Evolutionary conservation across 2,797 vertebrate genomes (phyloP).

Genomic region (Emydoidea blandingii): DNA sequence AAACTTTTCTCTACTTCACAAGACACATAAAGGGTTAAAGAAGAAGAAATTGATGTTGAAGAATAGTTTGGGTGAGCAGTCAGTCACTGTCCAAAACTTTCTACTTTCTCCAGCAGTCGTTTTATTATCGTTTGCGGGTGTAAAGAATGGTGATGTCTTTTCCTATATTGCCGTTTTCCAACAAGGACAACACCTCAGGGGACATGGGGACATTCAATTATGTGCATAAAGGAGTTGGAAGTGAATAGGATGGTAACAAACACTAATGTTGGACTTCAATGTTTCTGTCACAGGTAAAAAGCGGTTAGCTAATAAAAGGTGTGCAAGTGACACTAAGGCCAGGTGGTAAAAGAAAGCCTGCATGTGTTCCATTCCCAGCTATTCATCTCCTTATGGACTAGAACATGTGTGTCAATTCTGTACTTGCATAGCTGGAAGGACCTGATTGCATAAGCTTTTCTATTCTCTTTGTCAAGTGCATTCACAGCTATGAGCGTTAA

Average conservation of each 20-base stretch:
- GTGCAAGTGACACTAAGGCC: neutral
- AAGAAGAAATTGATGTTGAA: neutral
- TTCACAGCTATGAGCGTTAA: neutral
- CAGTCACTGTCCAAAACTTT: neutral
- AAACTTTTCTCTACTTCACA: neutral
- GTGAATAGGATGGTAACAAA: neutral
- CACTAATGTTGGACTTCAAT: neutral
- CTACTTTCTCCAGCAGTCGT: neutral
- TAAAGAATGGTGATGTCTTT: neutral
- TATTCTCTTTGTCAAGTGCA: neutral
- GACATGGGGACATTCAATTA: neutral
- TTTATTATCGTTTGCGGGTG: neutral
- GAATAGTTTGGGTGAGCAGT: neutral
- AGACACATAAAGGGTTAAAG: conserved; percentile 18
- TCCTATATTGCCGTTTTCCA: neutral
- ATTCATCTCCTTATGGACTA: neutral
- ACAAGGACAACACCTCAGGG: neutral
- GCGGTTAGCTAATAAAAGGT: neutral
- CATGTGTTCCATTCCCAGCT: neutral
- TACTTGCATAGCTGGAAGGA: neutral
- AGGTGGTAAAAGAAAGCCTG: neutral
- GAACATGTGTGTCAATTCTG: neutral
- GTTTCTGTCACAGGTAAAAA: neutral
- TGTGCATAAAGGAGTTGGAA: neutral
- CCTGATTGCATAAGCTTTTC: neutral